A percentile compares a stretch with the other conserved stretches of the same genome.
Conservation (phyloP, 1,140 invertebrate species). For the Maniola jurtina region DNA sequence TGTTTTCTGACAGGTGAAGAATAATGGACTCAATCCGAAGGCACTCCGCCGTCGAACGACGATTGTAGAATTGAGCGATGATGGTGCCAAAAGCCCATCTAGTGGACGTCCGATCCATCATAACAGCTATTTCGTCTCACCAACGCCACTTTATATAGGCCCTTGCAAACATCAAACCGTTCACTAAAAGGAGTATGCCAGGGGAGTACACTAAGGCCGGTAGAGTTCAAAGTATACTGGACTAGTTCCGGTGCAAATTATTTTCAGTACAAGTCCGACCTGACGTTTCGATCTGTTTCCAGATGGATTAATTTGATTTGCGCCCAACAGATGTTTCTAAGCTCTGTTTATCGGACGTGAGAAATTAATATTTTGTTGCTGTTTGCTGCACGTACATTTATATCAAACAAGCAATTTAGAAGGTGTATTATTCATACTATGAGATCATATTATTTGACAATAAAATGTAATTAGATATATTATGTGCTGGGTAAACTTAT, state of each 20-base stretch:
- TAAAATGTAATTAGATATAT: no score
- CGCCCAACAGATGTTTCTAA: slow-evolving; percentile 65
- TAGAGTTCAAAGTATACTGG: slow-evolving; percentile 44
- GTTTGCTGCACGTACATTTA: slow-evolving; percentile 10
- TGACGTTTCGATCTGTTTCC: slow-evolving; percentile 76
- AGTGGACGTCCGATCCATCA: slow-evolving; percentile 70
- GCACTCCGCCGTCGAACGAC: slow-evolving; percentile 63
- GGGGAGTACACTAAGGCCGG: slow-evolving; percentile 19
- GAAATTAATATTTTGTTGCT: slow-evolving; percentile 43
- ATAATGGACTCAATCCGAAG: slow-evolving; percentile 63
- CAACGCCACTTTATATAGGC: slow-evolving; percentile 43
- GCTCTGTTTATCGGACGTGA: slow-evolving; percentile 52
- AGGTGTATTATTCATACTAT: neutral
- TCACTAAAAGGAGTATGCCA: slow-evolving; percentile 11
- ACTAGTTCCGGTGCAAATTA: slow-evolving; percentile 61
- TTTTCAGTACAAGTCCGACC: slow-evolving; percentile 66
- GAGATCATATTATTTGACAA: no score
- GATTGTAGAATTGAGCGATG: slow-evolving; percentile 73
- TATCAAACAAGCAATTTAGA: neutral
- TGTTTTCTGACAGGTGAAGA: slow-evolving; percentile 46
- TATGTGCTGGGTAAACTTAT: no score
- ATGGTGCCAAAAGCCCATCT: slow-evolving; percentile 66
- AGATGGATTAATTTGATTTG: slow-evolving; percentile 78
- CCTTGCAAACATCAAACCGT: slow-evolving; percentile 23
- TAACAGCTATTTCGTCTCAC: slow-evolving; percentile 56